Percentiles rank a stretch among this genome's conserved stretches.
phyloP scores from a whole-genome alignment of 1,140 invertebrate genomes.

The Mizuhopecten yessoensis region DNA sequence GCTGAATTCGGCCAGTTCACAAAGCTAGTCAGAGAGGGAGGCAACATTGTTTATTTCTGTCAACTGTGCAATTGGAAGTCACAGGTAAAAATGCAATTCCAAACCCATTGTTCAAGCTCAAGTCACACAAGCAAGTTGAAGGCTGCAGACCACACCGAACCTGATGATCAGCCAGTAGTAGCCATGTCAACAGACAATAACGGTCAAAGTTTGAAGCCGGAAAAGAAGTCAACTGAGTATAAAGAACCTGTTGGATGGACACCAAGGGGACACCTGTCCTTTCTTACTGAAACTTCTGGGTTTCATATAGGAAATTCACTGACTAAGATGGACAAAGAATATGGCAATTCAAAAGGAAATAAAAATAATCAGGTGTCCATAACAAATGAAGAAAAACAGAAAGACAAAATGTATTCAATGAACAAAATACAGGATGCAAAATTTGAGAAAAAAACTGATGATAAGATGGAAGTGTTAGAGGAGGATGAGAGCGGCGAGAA shows the following conservation, averaged over 20 bases:
- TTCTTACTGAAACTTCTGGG: background rate
- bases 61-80: constrained; percentile 79
- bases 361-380: background rate
- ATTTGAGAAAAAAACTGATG: background rate
- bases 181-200: constrained; percentile 6
- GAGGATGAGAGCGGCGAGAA: background rate
- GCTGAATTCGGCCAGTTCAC: constrained; percentile 78
- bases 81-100: constrained; percentile 73
- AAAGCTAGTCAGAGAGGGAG: constrained; percentile 77
- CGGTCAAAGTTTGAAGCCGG: background rate
- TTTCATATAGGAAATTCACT: background rate
- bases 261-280: background rate
- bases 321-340: background rate
- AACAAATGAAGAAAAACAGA: background rate
- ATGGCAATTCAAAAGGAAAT: background rate
- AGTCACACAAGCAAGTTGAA: constrained; percentile 70
- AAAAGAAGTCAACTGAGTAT: background rate
- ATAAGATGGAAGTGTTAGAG: background rate
- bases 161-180: background rate
- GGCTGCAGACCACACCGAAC: constrained; percentile 56
- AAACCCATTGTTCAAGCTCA: constrained; percentile 71
- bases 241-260: constrained; percentile 30
- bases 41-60: constrained; percentile 79
- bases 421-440: background rate
- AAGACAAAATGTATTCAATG: constrained; percentile 1